Conservation (phyloP, 1,140 invertebrate species). For the Polypedilum pembai region DNA sequence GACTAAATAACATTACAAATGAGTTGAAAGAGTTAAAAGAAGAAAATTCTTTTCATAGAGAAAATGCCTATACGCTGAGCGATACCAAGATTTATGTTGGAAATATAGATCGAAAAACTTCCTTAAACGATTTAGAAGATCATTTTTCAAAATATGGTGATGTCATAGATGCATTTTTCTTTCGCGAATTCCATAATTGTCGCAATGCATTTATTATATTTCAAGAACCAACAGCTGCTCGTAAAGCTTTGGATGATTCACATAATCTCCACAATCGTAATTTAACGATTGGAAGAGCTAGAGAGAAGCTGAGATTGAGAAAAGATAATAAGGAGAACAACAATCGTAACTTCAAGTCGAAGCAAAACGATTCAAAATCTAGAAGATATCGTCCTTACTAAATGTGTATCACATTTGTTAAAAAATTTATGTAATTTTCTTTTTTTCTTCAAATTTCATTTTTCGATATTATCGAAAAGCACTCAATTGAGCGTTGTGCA, state of each 20-base stretch:
- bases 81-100: background rate
- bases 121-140: background rate
- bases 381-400: background rate
- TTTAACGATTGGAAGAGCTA: background rate
- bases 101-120: background rate
- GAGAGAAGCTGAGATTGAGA: background rate
- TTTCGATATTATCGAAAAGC: background rate
- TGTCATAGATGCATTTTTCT: background rate
- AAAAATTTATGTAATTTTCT: background rate
- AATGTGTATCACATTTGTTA: background rate
- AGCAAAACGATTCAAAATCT: background rate
- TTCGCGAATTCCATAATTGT: background rate
- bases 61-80: too few relatives aligned
- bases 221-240: background rate
- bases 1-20: too few relatives aligned
- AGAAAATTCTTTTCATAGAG: too few relatives aligned
- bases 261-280: background rate
- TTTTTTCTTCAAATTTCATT: background rate
- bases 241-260: background rate
- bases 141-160: background rate
- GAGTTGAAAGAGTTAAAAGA: too few relatives aligned
- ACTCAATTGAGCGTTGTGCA: conserved; percentile 2
- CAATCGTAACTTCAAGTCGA: background rate
- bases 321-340: background rate
- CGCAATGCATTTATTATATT: background rate